Percentiles rank a stretch among this genome's conserved stretches.
Conservation (phyloP, 1,140 invertebrate species). For the Tetranychus cinnabarinus region DNA sequence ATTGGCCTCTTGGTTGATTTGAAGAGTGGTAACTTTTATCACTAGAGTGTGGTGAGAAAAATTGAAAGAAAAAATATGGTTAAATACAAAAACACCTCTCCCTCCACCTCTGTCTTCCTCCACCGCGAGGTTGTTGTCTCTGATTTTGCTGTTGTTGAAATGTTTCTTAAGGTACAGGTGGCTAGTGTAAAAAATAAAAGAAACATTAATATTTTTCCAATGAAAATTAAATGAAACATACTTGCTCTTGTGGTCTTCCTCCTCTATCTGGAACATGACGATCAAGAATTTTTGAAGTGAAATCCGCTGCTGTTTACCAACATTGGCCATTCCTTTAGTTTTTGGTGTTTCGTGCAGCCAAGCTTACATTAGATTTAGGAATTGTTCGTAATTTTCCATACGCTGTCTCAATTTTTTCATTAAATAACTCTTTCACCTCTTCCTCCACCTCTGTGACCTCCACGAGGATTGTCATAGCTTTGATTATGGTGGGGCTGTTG, state of each 20-base stretch:
- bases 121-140: neutral
- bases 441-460: too few species aligned
- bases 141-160: neutral
- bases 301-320: constrained; percentile 4
- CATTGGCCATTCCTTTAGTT: constrained; percentile 4
- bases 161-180: neutral
- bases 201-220: neutral
- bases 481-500: neutral
- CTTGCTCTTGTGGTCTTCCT: constrained; percentile 6
- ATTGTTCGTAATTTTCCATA: too few species aligned
- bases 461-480: too few species aligned
- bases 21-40: neutral
- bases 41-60: neutral
- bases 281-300: constrained; percentile 6
- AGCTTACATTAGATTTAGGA: neutral
- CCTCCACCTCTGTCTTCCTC: neutral
- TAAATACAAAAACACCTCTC: neutral
- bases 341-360: constrained; percentile 3
- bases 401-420: too few species aligned
- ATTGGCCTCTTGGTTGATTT: neutral
- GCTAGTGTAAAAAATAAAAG: too few species aligned
- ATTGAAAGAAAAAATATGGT: neutral
- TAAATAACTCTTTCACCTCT: too few species aligned
- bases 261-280: constrained; percentile 8
- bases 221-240: neutral